A percentile compares a stretch with the other conserved stretches of the same genome.
These are phyloP conservation scores for Notarius quadriscutis DNA, from an alignment of 2,113 vertebrate species.

Conservation along the genomic window DNA sequence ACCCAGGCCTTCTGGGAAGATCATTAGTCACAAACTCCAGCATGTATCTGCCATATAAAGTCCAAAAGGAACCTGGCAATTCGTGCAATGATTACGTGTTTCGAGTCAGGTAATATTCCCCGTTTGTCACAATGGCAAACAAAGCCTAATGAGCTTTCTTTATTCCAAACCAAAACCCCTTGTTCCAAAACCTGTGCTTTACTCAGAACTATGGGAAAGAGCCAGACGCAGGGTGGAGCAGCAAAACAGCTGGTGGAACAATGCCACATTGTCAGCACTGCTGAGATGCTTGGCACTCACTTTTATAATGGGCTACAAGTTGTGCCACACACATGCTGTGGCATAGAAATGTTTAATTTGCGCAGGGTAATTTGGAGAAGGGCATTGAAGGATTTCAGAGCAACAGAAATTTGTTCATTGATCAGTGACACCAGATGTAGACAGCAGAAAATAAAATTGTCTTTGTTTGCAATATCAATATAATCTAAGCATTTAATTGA, in stretches of 20 bases:
- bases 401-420: not conserved
- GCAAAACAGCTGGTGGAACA: constrained; percentile 53
- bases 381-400: not conserved
- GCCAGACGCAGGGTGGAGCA: constrained; percentile 7
- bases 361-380: constrained; percentile 20
- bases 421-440: not conserved
- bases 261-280: constrained; percentile 43
- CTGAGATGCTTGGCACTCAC: constrained; percentile 38
- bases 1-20: constrained; percentile 25
- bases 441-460: not conserved
- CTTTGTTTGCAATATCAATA: constrained; percentile 3
- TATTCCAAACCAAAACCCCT: not conserved
- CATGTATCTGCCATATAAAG: constrained; percentile 31
- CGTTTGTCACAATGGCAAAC: constrained; percentile 38
- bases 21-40: constrained; percentile 54
- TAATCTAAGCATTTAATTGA: not conserved
- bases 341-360: constrained; percentile 42
- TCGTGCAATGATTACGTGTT: constrained; percentile 39
- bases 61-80: constrained; percentile 51
- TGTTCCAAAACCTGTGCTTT: not conserved
- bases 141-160: constrained; percentile 39
- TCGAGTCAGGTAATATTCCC: constrained; percentile 20
- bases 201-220: not conserved
- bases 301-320: not conserved
- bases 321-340: constrained; percentile 37